phyloP scores from a whole-genome alignment of 2,888 invertebrate genomes.

The Folsomia candida region DNA sequence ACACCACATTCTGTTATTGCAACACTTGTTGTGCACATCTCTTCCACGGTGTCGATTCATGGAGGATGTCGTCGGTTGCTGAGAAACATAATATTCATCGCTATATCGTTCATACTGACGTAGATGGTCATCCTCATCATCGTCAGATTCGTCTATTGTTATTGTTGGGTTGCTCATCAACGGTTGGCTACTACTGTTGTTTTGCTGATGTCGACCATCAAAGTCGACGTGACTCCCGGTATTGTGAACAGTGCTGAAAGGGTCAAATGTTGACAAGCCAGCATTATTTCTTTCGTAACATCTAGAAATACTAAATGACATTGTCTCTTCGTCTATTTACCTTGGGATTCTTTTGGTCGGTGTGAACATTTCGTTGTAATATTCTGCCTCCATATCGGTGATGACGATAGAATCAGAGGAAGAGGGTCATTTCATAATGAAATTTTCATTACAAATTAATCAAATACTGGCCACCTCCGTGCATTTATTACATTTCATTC shows the following conservation, averaged over 20 bases:
- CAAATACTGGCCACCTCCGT: too few relatives aligned
- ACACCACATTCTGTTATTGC: constrained; percentile 82
- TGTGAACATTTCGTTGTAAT: constrained; percentile 44
- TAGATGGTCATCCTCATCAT: constrained; percentile 33
- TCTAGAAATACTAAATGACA: too few relatives aligned
- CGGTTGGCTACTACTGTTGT: background rate
- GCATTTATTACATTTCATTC: too few relatives aligned
- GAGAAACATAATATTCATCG: constrained; percentile 26
- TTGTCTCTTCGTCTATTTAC: constrained; percentile 20
- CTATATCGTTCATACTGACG: constrained; percentile 40
- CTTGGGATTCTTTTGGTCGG: constrained; percentile 43
- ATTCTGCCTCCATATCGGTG: constrained; percentile 41
- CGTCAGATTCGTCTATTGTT: constrained; percentile 23
- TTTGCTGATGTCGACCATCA: too few relatives aligned
- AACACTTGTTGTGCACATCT: constrained; percentile 82
- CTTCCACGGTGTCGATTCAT: constrained; percentile 59
- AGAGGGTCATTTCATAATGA: too few relatives aligned
- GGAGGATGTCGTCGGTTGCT: constrained; percentile 24
- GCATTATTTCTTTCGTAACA: too few relatives aligned
- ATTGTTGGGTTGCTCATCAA: constrained; percentile 7
- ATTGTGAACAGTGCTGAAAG: background rate
- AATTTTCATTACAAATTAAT: too few relatives aligned
- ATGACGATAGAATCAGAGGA: too few relatives aligned
- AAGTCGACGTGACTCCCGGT: background rate
- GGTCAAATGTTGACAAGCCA: too few relatives aligned